Percentiles rank a stretch among this genome's conserved stretches.
These are phyloP conservation scores for Geopemphigus sp. DNA, from an alignment of 1,140 invertebrate species.

Conservation along the genomic window DNA sequence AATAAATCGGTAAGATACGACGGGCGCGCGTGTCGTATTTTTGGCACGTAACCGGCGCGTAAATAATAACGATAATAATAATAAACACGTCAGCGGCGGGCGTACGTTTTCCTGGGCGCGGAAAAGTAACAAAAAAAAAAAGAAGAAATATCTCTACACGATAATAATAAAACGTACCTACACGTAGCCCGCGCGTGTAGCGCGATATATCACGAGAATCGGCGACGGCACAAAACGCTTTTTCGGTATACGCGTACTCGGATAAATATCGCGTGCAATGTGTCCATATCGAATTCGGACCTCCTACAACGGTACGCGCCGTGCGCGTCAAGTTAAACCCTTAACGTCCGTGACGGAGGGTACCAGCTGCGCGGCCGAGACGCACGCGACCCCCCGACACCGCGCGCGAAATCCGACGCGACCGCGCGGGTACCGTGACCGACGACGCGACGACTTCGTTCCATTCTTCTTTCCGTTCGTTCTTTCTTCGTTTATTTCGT, in stretches of 20 bases:
- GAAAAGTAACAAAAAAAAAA: slow-evolving; percentile 1
- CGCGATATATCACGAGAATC: no score
- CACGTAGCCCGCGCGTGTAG: no score
- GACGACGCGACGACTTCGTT: background rate
- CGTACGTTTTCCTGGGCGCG: background rate
- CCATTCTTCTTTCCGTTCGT: background rate
- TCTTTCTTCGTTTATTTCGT: background rate
- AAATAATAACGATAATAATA: no score
- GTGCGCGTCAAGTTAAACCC: slow-evolving; percentile 37
- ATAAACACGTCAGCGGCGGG: slow-evolving; percentile 46
- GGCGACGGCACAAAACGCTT: slow-evolving; percentile 17
- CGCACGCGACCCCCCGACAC: slow-evolving; percentile 37
- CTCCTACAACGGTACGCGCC: slow-evolving; percentile 37
- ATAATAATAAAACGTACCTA: no score
- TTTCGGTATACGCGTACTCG: no score
- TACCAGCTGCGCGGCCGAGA: slow-evolving; percentile 33
- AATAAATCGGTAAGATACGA: no score
- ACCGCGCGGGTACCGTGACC: slow-evolving; percentile 10
- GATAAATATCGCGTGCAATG: slow-evolving; percentile 48
- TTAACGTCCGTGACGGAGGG: slow-evolving; percentile 49
- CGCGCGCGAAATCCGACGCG: slow-evolving; percentile 28
- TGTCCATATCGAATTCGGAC: slow-evolving; percentile 48
- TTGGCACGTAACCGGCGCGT: slow-evolving; percentile 16
- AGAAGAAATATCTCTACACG: no score
- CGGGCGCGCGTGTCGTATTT: no score